Evolutionary conservation across 2,888 invertebrate genomes (phyloP).

Genomic region (Tetramorium bicarinatum): DNA sequence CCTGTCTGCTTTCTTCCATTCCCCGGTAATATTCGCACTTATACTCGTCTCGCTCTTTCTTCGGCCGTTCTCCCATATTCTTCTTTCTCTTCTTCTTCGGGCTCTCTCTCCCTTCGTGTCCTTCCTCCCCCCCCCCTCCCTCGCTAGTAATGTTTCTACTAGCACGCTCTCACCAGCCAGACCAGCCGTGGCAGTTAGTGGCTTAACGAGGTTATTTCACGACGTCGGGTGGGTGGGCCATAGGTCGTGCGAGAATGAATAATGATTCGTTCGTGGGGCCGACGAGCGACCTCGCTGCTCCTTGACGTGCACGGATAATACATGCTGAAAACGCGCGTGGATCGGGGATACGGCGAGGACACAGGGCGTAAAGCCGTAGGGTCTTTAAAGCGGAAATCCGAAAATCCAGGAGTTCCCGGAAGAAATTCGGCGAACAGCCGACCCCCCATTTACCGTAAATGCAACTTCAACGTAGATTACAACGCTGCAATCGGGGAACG

Average conservation of each 20-base stretch:
- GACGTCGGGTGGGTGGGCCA: conserved; percentile 74
- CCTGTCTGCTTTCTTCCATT: conserved; percentile 6
- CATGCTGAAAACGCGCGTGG: conserved; percentile 51
- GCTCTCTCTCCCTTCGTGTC: conserved; percentile 32
- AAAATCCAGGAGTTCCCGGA: conserved; percentile 30
- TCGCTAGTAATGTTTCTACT: conserved; percentile 39
- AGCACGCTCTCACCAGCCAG: conserved; percentile 51
- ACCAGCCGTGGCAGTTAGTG: conserved; percentile 75
- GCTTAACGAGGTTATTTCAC: conserved; percentile 79
- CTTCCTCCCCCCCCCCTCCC: neutral
- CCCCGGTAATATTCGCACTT: conserved; percentile 20
- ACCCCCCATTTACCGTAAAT: conserved; percentile 21
- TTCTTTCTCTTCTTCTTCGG: conserved; percentile 18
- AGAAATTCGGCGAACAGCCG: conserved; percentile 31
- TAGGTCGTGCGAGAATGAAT: conserved; percentile 84
- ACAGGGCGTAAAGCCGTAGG: neutral
- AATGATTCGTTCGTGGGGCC: conserved; percentile 79
- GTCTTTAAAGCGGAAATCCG: conserved; percentile 34
- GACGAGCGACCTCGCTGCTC: conserved; percentile 67
- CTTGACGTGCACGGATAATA: conserved; percentile 66
- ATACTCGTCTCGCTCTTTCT: conserved; percentile 16
- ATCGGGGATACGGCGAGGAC: conserved; percentile 27
- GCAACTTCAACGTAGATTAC: conserved; percentile 16
- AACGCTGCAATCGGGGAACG: conserved; percentile 12
- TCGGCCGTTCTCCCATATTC: conserved; percentile 2